These are phyloP conservation scores for Oscheius sp. DNA, from an alignment of 2,888 invertebrate species.

Conservation along the genomic window DNA sequence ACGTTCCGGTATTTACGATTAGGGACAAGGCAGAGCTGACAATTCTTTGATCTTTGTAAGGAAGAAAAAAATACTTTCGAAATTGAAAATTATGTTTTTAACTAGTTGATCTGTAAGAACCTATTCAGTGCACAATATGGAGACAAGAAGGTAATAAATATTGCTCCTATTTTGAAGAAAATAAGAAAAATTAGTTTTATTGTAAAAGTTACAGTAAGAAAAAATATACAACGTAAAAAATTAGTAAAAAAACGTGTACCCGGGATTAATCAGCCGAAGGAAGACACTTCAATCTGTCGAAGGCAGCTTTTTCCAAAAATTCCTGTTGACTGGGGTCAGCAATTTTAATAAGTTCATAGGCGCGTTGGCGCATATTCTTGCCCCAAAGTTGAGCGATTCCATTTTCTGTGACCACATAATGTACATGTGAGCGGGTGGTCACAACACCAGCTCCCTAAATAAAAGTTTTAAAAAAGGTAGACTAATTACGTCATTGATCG, in stretches of 20 bases:
- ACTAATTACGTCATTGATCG: constrained; percentile 77
- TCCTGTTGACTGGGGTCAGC: constrained; percentile 89
- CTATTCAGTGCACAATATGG: neutral
- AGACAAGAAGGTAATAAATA: neutral
- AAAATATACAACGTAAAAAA: neutral
- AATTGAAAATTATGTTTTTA: too few relatives aligned
- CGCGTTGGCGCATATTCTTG: constrained; percentile 86
- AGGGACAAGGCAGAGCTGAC: too few relatives aligned
- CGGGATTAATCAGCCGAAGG: constrained; percentile 44
- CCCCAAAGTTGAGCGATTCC: constrained; percentile 90
- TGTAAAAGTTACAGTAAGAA: neutral
- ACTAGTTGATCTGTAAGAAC: too few relatives aligned
- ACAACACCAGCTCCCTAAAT: constrained; percentile 88
- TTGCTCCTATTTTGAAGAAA: too few relatives aligned
- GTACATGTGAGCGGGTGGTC: constrained; percentile 87
- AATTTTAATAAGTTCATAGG: constrained; percentile 84
- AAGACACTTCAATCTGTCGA: constrained; percentile 76
- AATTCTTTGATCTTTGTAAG: too few relatives aligned
- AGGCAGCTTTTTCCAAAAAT: constrained; percentile 85
- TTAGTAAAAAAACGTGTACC: neutral
- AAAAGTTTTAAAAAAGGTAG: neutral
- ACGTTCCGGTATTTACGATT: too few relatives aligned
- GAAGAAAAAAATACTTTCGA: too few relatives aligned
- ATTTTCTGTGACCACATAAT: constrained; percentile 91
- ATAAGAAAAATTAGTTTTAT: neutral